Evolutionary conservation across 2,888 invertebrate species (phyloP), one percentile per base, ranked within the genome.

Genomic region (Mamestra brassicae): DNA sequence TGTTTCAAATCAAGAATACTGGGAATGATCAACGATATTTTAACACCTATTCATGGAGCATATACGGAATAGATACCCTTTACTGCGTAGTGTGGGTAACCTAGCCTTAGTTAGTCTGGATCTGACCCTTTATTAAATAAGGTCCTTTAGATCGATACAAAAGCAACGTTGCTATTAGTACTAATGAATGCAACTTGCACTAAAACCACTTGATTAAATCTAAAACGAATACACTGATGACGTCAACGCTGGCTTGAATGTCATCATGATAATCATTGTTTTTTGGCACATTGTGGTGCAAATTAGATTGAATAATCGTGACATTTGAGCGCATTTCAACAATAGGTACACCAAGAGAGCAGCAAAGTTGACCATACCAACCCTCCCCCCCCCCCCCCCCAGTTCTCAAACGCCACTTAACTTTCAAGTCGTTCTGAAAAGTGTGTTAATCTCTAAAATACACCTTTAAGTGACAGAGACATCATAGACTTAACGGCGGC

Each of bases 401-500:
- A n/a, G 42, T 42, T 74, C 60, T 55, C 68, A 61, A 42, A 42
- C 11, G 11, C 54, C 76, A 74, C 62, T 73, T 55, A 50, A 73
- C n/a, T 50, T 38, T 57, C n/a, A 73, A 74, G 74, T 63, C n/a
- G 47, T 73, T 73, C 38, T 42, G 26, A 17, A 10, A 38, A 26
- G 13, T 50, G 55, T 36, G 3, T n/a, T 42, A 54, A 34, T n/a
- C n/a, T 17, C 7, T 47, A 45, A 15, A 57, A 63, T 15, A 62
- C 47, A 58, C 26, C 10, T 74, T 17, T 36, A 74, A 38, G 45
- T 66, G 45, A 52, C 52, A 52, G 34, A 45, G 7, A 15, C 26
- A 65, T 8, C n/a, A 54, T 15, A n/a, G 65, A n/a, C 52, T 61
- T 71, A 60, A 34, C 4, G 57, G 45, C 50, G 34, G 55, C 47